Evolutionary conservation across 2,113 vertebrate genomes (phyloP).

Genomic region (Mohoua ochrocephala): DNA sequence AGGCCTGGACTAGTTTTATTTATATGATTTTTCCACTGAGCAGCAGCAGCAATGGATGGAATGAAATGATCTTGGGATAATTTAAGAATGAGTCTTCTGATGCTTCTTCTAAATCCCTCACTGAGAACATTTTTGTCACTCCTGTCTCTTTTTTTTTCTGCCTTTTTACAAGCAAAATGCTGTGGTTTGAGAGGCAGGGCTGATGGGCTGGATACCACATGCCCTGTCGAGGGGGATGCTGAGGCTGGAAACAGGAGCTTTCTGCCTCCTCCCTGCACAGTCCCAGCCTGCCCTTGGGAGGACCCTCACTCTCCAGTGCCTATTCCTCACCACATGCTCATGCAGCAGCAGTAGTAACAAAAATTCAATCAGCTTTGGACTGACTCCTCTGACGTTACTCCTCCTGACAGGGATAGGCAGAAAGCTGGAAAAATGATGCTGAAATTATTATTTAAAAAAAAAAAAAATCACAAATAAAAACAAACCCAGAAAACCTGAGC

Average conservation of each 20-base stretch:
- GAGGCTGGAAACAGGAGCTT: background rate
- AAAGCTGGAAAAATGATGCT: background rate
- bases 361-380: background rate
- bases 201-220: background rate
- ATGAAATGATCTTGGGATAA: background rate
- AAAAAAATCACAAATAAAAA: background rate
- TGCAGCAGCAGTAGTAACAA: accelerated
- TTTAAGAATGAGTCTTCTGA: background rate
- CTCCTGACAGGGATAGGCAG: background rate
- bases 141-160: background rate
- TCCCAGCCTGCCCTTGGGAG: background rate
- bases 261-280: background rate
- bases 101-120: background rate
- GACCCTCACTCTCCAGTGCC: background rate
- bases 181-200: background rate
- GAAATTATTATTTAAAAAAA: background rate
- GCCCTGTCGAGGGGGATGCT: background rate
- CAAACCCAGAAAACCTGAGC: background rate
- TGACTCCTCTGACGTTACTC: background rate
- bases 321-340: background rate
- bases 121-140: background rate
- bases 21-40: background rate
- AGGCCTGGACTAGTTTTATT: background rate
- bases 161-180: background rate
- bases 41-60: background rate